Evolutionary conservation across 2,888 invertebrate genomes (phyloP).

Genomic region (Chrysolina haemoptera): DNA sequence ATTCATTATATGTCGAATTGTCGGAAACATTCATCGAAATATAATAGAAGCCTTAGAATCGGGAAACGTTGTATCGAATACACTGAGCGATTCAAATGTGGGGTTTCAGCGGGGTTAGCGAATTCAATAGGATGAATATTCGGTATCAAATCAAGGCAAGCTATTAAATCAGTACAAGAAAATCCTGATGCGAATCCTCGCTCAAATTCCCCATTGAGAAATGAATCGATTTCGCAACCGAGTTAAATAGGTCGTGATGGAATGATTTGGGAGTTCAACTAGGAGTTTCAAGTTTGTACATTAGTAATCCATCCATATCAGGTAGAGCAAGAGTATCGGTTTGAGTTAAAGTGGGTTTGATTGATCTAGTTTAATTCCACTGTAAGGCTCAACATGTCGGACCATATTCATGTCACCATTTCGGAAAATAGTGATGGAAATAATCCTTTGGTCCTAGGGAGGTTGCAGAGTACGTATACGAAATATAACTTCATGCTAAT

Average conservation of each 20-base stretch:
- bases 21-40: not conserved
- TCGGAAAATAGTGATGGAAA: too few relatives aligned
- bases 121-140: slow-evolving; percentile 1
- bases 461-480: too few relatives aligned
- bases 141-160: not conserved
- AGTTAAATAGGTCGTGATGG: slow-evolving; percentile 11
- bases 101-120: slow-evolving; percentile 1
- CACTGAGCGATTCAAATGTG: not conserved
- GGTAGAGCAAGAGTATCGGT: not conserved
- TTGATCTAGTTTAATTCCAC: not conserved
- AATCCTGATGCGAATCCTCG: not conserved
- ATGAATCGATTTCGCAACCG: slow-evolving; percentile 11
- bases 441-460: not conserved
- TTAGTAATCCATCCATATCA: not conserved
- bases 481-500: too few relatives aligned
- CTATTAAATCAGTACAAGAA: slow-evolving; percentile 8
- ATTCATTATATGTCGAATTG: not conserved
- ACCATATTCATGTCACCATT: too few relatives aligned
- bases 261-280: slow-evolving; percentile 3
- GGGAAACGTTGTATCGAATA: not conserved
- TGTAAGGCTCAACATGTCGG: not conserved
- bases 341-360: not conserved
- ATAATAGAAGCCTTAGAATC: not conserved
- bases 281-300: slow-evolving; percentile 9
- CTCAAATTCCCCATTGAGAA: slow-evolving; percentile 2